Percentiles rank a stretch among this genome's conserved stretches.
These are phyloP conservation scores for Eulimnadia texana DNA, from an alignment of 1,140 invertebrate genomes.

Conservation along the genomic window DNA sequence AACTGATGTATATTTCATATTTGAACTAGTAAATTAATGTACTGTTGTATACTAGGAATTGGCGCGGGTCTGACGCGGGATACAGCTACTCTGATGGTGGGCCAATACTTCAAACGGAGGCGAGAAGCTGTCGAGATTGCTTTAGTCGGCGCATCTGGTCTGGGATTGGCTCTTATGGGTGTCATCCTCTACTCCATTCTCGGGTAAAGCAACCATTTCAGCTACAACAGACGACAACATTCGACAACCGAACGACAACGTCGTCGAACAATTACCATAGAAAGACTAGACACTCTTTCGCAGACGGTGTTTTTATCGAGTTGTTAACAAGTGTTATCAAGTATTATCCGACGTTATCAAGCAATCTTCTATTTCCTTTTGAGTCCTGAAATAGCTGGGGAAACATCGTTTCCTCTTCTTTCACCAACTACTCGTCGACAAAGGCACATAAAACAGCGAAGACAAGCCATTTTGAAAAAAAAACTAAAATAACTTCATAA, in stretches of 20 bases:
- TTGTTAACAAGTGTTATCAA: too few species aligned
- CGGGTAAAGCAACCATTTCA: slow-evolving; percentile 37
- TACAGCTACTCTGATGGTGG: slow-evolving; percentile 76
- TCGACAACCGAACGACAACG: background rate
- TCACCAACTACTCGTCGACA: too few species aligned
- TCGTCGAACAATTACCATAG: background rate
- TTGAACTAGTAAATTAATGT: background rate
- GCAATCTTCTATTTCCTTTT: too few species aligned
- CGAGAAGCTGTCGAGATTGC: slow-evolving; percentile 76
- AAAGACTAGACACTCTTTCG: background rate
- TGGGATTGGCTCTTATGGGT: slow-evolving; percentile 70
- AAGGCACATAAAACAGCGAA: too few species aligned
- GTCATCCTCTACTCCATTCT: slow-evolving; percentile 60
- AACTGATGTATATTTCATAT: background rate
- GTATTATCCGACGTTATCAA: too few species aligned
- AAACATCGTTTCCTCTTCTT: too few species aligned
- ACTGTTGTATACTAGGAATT: slow-evolving; percentile 36
- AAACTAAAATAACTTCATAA: too few species aligned
- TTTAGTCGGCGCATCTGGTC: slow-evolving; percentile 65
- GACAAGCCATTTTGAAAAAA: too few species aligned
- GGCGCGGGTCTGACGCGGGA: slow-evolving; percentile 68
- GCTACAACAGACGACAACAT: background rate
- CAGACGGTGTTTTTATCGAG: background rate
- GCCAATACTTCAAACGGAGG: slow-evolving; percentile 73
- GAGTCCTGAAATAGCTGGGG: too few species aligned